Evolutionary conservation across 2,888 invertebrate genomes (phyloP), one percentile per base, ranked within the genome.

Genomic region (Hedya salicella): DNA sequence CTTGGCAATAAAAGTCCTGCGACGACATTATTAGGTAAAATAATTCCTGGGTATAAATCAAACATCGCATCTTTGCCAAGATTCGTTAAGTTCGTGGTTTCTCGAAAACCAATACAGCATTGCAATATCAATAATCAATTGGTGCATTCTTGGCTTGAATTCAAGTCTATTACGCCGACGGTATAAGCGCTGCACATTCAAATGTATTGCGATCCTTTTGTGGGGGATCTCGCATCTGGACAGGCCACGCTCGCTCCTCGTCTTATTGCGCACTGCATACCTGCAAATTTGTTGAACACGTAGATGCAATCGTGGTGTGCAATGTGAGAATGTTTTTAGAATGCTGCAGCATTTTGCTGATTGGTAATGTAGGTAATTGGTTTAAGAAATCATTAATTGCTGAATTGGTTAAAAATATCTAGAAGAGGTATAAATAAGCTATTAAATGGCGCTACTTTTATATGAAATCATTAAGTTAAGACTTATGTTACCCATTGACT

Each of bases 71-170:
- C 66, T 64, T 65, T 65, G 69, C 68, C 70, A 70, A 32, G 65
- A 71, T 70, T 69, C 71, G 73, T 75, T 76, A 76, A 75, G 73
- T 74, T 75, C 68, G 73, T 71, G 78, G 79, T 78, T 75, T 71
- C 73, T 72, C 73, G 75, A 73, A 74, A 78, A 75, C 73, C 76
- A 75, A 76, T 74, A 75, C 71, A 75, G 82, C 83, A 85, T 86
- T 81, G 87, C 88, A 87, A 91, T 92, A 91, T 90, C 91, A 89
- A 91, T 91, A 92, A 92, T 92, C 91, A 92, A 92, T 91, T 88
- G 89, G 83, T 85, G 88, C 87, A 90, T 91, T 90, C 87, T 90
- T 92, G 91, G 91, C 91, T 78, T 73, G 72, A 77, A 81, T 88
- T 91, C 91, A 92, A 92, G 85, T 90, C 91, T 88, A 91, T 92